Percentiles rank a stretch among this genome's conserved stretches.
phyloP scores from a whole-genome alignment of 1,140 invertebrate genomes.

The Gonatopus flavifemur region DNA sequence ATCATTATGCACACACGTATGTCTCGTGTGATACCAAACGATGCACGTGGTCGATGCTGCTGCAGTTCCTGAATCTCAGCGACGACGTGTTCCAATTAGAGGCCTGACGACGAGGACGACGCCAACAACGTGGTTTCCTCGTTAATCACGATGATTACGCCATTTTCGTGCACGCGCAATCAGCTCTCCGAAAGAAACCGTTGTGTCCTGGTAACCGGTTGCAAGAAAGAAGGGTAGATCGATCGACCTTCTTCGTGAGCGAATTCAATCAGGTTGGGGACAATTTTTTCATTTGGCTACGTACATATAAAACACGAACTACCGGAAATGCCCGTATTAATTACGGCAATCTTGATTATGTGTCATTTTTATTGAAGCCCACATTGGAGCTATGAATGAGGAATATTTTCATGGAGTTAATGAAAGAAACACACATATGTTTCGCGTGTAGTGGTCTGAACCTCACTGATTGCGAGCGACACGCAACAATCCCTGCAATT shows the following conservation, averaged over 20 bases:
- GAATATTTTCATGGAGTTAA: no score
- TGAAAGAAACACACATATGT: no score
- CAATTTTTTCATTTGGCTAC: no score
- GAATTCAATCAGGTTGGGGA: conserved; percentile 1
- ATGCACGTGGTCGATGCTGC: conserved; percentile 17
- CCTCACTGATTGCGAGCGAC: conserved; percentile 37
- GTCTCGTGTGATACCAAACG: neutral
- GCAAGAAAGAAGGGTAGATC: conserved; percentile 12
- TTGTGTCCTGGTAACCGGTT: conserved; percentile 23
- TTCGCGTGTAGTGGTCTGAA: no score
- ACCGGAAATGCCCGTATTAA: no score
- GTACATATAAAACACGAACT: no score
- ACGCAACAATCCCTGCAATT: conserved; percentile 45
- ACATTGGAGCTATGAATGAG: no score
- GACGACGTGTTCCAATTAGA: conserved; percentile 20
- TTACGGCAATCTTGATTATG: no score
- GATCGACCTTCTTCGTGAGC: conserved; percentile 14
- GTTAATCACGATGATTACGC: conserved; percentile 40
- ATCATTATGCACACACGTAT: neutral
- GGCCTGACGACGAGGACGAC: conserved; percentile 8
- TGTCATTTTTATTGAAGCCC: no score
- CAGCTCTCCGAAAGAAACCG: conserved; percentile 22
- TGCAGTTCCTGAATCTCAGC: conserved; percentile 24
- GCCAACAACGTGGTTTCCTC: conserved; percentile 23
- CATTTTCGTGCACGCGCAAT: conserved; percentile 29